Percentiles rank a stretch among this genome's conserved stretches.
Conservation (phyloP, 2,797 vertebrate genomes). For the Amniataba percoides region DNA sequence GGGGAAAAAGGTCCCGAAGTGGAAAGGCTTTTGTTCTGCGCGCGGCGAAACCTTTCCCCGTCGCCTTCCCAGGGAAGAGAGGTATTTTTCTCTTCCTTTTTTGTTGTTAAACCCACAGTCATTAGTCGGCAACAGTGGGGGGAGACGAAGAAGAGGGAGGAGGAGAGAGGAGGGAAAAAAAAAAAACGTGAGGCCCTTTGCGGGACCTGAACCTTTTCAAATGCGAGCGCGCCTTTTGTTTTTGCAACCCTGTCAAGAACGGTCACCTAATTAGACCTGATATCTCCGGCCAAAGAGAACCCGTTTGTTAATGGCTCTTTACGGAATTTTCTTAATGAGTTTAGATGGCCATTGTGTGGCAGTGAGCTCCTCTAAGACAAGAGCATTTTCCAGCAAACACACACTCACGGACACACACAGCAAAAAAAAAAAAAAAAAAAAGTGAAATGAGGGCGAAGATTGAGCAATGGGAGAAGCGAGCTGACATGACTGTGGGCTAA, state of each 20-base stretch:
- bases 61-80: slow-evolving; percentile 78
- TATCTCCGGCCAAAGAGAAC: slow-evolving; percentile 87
- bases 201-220: slow-evolving; percentile 93
- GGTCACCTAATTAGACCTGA: slow-evolving; percentile 98
- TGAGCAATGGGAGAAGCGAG: slow-evolving; percentile 74
- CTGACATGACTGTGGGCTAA: slow-evolving; percentile 78
- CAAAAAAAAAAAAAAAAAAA: slow-evolving; percentile 52
- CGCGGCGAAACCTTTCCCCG: slow-evolving; percentile 81
- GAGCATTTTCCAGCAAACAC: slow-evolving; percentile 62
- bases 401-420: slow-evolving; percentile 26
- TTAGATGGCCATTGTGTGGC: slow-evolving; percentile 94
- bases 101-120: slow-evolving; percentile 89
- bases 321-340: slow-evolving; percentile 98
- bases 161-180: slow-evolving; percentile 11
- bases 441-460: slow-evolving; percentile 80
- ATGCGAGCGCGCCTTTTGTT: slow-evolving; percentile 93
- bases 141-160: slow-evolving; percentile 57
- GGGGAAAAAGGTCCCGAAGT: slow-evolving; percentile 88
- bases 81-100: slow-evolving; percentile 65
- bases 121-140: slow-evolving; percentile 88
- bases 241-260: slow-evolving; percentile 94
- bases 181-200: slow-evolving; percentile 87
- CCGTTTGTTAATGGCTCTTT: slow-evolving; percentile 95
- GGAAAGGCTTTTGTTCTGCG: slow-evolving; percentile 89
- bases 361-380: slow-evolving; percentile 85